Percentiles rank a stretch among this genome's conserved stretches.
Evolutionary conservation across 2,888 invertebrate species (phyloP).

Genomic region (Drosophila multiciliata): DNA sequence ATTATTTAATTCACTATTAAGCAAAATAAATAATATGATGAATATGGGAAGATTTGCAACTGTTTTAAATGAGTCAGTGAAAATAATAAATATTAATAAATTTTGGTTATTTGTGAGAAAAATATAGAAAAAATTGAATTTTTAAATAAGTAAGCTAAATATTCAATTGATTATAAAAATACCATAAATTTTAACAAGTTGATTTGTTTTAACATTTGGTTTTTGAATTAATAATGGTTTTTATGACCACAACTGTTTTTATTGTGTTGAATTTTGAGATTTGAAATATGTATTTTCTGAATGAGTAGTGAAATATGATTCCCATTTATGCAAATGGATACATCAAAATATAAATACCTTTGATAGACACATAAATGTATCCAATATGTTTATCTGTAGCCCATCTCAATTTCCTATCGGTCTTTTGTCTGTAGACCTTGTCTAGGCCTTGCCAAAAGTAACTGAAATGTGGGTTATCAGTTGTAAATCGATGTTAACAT

Average conservation of each 20-base stretch:
- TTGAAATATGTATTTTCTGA: not conserved
- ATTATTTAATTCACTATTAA: not conserved
- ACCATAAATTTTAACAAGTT: not conserved
- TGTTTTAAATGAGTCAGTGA: not conserved
- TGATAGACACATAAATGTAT: not conserved
- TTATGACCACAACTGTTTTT: not conserved
- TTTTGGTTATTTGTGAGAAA: not conserved
- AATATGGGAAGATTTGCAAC: not conserved
- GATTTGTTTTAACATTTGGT: not conserved
- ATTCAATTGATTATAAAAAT: not conserved
- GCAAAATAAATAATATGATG: not conserved
- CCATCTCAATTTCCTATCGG: not conserved
- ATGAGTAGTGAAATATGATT: not conserved
- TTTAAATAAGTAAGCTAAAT: not conserved
- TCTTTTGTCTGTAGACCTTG: not conserved
- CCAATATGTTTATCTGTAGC: not conserved
- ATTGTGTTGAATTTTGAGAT: not conserved
- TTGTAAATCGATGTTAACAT: constrained; percentile 58
- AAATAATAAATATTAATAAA: not conserved
- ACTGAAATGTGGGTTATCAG: constrained; percentile 44
- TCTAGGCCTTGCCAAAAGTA: not conserved
- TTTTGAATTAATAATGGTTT: not conserved
- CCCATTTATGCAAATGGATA: not conserved
- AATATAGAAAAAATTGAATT: not conserved
- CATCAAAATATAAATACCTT: not conserved